A percentile compares a stretch with the other conserved stretches of the same genome.
These are phyloP conservation scores for Homarus americanus DNA, from an alignment of 1,140 invertebrate species.

Conservation along the genomic window DNA sequence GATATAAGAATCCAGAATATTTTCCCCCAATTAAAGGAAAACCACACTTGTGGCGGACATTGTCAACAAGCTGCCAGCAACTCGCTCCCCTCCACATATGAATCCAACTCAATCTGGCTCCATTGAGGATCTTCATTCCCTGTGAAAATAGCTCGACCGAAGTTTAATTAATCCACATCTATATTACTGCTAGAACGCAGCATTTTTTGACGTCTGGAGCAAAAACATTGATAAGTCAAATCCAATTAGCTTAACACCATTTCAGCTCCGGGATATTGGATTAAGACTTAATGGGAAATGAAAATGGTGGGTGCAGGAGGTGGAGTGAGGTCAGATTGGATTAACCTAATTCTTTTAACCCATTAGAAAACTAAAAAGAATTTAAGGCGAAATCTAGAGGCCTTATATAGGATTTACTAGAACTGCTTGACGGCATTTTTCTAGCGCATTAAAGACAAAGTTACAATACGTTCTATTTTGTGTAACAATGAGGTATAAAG, in stretches of 20 bases:
- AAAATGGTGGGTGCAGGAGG: background rate
- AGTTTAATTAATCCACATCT: slow-evolving; percentile 4
- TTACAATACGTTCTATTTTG: too few relatives aligned
- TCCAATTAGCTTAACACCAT: background rate
- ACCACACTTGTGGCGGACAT: too few relatives aligned
- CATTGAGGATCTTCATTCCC: background rate
- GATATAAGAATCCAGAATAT: too few relatives aligned
- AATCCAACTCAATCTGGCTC: too few relatives aligned
- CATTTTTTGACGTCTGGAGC: background rate
- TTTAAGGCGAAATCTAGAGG: background rate
- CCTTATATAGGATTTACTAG: background rate
- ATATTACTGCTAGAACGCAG: background rate
- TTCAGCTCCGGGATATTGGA: background rate
- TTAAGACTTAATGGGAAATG: background rate
- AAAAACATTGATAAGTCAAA: slow-evolving; percentile 3
- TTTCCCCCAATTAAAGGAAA: too few relatives aligned
- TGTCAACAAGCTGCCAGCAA: too few relatives aligned
- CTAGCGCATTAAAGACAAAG: too few relatives aligned
- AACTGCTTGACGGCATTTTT: background rate
- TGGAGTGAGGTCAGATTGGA: background rate
- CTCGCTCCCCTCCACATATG: too few relatives aligned
- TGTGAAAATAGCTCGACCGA: background rate
- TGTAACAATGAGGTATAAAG: too few relatives aligned
- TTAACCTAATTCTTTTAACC: background rate
- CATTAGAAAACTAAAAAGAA: background rate